phyloP scores from a whole-genome alignment of 2,888 invertebrate species.

The Pandemis heparana region DNA sequence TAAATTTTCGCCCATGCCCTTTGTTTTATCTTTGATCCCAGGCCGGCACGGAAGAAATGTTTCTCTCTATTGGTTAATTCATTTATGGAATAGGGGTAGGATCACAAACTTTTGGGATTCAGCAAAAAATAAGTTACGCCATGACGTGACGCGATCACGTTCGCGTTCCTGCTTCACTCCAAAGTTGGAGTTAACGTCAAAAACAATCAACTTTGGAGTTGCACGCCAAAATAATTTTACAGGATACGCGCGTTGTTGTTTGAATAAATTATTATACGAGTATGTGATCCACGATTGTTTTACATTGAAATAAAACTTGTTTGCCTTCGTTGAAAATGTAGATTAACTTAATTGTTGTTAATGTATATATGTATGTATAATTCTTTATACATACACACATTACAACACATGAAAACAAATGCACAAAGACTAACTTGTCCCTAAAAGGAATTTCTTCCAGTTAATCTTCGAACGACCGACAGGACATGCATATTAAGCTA shows the following conservation, averaged over 20 bases:
- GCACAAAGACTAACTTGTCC: too few species aligned
- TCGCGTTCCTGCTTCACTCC: slow-evolving; percentile 20
- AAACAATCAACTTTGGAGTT: slow-evolving; percentile 26
- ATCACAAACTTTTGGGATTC: slow-evolving; percentile 10
- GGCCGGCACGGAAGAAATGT: too few species aligned
- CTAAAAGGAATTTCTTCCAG: too few species aligned
- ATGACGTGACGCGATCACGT: slow-evolving; percentile 3
- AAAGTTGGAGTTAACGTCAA: slow-evolving; percentile 32
- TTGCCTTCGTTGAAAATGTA: too few species aligned
- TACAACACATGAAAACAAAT: too few species aligned
- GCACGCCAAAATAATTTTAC: slow-evolving; percentile 10
- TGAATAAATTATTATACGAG: not conserved
- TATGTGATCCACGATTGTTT: not conserved
- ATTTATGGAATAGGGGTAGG: not conserved
- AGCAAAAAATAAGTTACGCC: slow-evolving; percentile 19
- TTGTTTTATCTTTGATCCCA: too few species aligned
- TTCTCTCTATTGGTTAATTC: too few species aligned
- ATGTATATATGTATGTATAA: not conserved
- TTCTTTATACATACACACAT: not conserved
- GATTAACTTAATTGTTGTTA: not conserved
- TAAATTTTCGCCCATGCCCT: too few species aligned
- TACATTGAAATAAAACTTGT: not conserved
- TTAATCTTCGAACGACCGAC: too few species aligned
- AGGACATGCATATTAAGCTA: too few species aligned
- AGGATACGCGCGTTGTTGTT: not conserved